A percentile compares a stretch with the other conserved stretches of the same genome.
Evolutionary conservation across 2,797 vertebrate species (phyloP).

Genomic region (Aldrovandia affinis): DNA sequence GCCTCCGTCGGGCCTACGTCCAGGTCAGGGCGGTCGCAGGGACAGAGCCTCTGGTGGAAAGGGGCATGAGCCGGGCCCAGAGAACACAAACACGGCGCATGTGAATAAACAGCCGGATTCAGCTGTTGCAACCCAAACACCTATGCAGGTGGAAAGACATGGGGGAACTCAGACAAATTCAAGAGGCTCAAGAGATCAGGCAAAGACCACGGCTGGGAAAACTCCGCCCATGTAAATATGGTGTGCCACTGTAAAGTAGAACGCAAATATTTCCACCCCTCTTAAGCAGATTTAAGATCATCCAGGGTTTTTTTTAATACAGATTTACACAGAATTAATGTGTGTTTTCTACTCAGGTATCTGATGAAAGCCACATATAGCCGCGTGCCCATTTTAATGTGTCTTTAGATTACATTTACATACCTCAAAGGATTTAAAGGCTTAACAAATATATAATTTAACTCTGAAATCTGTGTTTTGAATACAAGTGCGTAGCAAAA

Average conservation of each 20-base stretch:
- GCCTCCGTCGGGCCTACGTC: background rate
- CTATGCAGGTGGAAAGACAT: slow-evolving; percentile 6
- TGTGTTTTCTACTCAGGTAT: background rate
- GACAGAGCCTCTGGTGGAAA: slow-evolving; percentile 2
- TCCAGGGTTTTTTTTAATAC: background rate
- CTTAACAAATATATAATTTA: background rate
- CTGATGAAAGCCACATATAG: background rate
- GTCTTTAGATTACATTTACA: background rate
- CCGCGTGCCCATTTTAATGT: background rate
- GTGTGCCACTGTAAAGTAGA: background rate
- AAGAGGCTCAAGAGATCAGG: background rate
- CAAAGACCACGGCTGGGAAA: background rate
- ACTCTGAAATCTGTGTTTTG: background rate
- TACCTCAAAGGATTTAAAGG: background rate
- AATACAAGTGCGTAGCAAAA: background rate
- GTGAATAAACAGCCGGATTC: slow-evolving; percentile 3
- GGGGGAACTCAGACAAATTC: background rate
- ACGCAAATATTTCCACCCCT: background rate
- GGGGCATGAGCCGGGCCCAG: background rate
- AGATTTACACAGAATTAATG: slow-evolving; percentile 5
- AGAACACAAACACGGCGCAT: slow-evolving; percentile 16
- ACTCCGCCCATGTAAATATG: background rate
- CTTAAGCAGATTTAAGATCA: slow-evolving; percentile 12
- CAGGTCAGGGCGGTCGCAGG: background rate
- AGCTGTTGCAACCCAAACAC: background rate